Evolutionary conservation across 2,888 invertebrate species (phyloP).

Genomic region (Celastrina argiolus): DNA sequence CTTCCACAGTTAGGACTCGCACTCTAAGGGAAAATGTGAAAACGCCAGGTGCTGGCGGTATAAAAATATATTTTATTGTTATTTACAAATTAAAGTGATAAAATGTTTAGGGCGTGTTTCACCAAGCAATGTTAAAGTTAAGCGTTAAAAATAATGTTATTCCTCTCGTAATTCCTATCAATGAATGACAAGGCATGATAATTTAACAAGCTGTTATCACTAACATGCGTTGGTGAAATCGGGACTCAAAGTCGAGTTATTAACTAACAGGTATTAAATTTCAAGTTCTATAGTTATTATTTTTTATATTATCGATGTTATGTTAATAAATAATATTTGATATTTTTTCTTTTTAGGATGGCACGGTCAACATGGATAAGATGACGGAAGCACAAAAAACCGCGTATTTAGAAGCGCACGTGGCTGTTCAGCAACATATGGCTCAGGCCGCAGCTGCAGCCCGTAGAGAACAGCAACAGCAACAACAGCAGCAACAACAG

Average conservation of each 20-base stretch:
- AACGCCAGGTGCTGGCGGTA: slow-evolving; percentile 21
- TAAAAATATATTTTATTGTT: neutral
- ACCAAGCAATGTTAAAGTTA: no score
- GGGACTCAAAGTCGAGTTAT: no score
- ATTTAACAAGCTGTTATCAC: no score
- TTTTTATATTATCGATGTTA: neutral
- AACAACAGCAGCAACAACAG: slow-evolving; percentile 63
- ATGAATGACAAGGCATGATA: no score
- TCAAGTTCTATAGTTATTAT: no score
- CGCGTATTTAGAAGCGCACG: slow-evolving; percentile 85
- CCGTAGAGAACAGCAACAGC: slow-evolving; percentile 68
- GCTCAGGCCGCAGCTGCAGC: slow-evolving; percentile 82
- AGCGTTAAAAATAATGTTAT: no score
- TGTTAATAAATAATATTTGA: neutral
- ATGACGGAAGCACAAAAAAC: slow-evolving; percentile 86
- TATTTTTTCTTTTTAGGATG: slow-evolving; percentile 63
- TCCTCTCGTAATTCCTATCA: no score
- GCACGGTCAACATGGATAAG: slow-evolving; percentile 85
- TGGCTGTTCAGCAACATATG: slow-evolving; percentile 87
- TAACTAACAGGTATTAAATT: no score
- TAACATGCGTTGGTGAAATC: no score
- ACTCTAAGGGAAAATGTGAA: slow-evolving; percentile 30
- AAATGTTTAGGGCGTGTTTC: no score
- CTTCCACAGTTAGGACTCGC: slow-evolving; percentile 34
- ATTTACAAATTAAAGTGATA: no score